These are phyloP conservation scores for Plemyria rubiginata DNA, from an alignment of 2,888 invertebrate genomes.

Conservation along the genomic window DNA sequence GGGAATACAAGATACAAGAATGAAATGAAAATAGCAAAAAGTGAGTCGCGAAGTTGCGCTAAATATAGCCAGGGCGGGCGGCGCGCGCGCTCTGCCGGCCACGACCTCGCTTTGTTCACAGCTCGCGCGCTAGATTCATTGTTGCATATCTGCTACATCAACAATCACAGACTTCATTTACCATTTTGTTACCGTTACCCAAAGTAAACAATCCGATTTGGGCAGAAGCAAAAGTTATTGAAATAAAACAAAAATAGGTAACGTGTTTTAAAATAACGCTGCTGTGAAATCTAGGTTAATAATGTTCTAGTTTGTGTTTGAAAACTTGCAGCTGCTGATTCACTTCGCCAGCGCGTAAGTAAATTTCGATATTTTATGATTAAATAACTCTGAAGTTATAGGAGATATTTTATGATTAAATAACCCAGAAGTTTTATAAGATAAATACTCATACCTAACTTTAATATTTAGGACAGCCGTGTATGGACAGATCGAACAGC, in stretches of 20 bases:
- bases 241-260: not conserved
- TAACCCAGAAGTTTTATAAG: no score
- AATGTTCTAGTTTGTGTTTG: slow-evolving; percentile 58
- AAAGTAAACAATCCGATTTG: not conserved
- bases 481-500: no score
- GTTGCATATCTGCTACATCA: slow-evolving; percentile 41
- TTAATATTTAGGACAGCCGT: no score
- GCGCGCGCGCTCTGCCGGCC: slow-evolving; percentile 51
- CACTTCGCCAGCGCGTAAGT: slow-evolving; percentile 65
- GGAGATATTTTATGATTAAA: no score
- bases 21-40: slow-evolving; percentile 83
- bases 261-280: slow-evolving; percentile 13
- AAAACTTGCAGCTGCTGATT: slow-evolving; percentile 53
- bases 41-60: slow-evolving; percentile 80
- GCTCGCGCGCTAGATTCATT: slow-evolving; percentile 40
- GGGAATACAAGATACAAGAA: slow-evolving; percentile 58
- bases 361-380: slow-evolving; percentile 32
- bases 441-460: no score
- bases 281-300: slow-evolving; percentile 52
- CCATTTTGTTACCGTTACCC: slow-evolving; percentile 16
- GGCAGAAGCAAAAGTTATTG: not conserved
- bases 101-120: slow-evolving; percentile 69
- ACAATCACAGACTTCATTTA: slow-evolving; percentile 30
- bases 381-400: not conserved
- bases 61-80: slow-evolving; percentile 76